Evolutionary conservation across 2,888 invertebrate genomes (phyloP).

Genomic region (Orchesella flavescens): DNA sequence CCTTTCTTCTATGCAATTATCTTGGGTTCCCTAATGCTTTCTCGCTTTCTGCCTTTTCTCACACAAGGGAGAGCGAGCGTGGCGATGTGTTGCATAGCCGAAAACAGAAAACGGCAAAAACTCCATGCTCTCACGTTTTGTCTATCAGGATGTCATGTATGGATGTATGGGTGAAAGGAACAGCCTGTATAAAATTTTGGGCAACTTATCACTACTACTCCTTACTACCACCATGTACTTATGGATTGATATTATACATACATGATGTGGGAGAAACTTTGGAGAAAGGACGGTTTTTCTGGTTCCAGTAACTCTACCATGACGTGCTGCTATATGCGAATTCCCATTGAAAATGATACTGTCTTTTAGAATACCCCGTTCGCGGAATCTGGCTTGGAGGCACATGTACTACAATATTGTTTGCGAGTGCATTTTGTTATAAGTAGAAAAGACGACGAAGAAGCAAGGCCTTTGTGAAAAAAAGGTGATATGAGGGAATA

Average conservation of each 20-base stretch:
- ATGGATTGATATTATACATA: not conserved
- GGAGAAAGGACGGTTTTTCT: not conserved
- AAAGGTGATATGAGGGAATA: conserved; percentile 21
- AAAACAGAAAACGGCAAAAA: no score
- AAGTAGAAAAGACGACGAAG: conserved; percentile 21
- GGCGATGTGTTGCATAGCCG: no score
- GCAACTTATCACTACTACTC: not conserved
- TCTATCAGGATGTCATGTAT: no score
- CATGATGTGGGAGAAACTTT: not conserved
- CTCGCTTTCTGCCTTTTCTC: no score
- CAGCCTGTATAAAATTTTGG: no score
- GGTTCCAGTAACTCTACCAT: not conserved
- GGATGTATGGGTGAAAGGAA: no score
- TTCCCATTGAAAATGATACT: conserved; percentile 43
- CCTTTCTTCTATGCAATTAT: no score
- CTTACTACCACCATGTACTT: not conserved
- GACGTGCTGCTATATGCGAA: conserved; percentile 7
- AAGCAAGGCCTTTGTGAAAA: not conserved
- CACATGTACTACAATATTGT: conserved; percentile 27
- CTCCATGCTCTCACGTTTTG: no score
- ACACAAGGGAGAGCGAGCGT: no score
- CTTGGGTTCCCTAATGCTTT: no score
- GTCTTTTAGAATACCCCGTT: conserved; percentile 10
- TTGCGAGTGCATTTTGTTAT: conserved; percentile 24
- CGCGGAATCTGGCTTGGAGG: conserved; percentile 19